Percentiles rank a stretch among this genome's conserved stretches.
phyloP scores from a whole-genome alignment of 2,113 vertebrate genomes.

The Aspidoscelis tigris region DNA sequence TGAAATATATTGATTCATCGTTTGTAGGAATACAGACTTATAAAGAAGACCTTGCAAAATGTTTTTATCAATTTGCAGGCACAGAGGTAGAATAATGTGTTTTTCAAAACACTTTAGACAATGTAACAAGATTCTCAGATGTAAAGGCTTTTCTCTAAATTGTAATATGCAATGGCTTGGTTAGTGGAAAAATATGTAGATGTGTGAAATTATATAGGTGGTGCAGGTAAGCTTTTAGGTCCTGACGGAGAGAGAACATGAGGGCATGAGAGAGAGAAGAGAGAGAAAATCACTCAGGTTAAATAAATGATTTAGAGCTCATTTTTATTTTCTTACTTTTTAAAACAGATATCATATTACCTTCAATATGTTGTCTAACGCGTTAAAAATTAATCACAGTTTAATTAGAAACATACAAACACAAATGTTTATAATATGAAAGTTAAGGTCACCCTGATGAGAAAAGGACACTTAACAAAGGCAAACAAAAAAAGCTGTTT shows the following conservation, averaged over 20 bases:
- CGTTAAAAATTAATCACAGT: constrained; percentile 57
- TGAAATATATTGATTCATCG: constrained; percentile 17
- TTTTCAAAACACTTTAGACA: constrained; percentile 51
- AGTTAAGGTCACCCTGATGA: constrained; percentile 79
- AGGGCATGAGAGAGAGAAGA: constrained; percentile 47
- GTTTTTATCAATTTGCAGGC: constrained; percentile 42
- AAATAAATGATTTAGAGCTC: constrained; percentile 64
- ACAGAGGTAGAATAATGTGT: constrained; percentile 31
- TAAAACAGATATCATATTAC: constrained; percentile 43
- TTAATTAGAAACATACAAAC: constrained; percentile 51
- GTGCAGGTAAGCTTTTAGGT: neutral
- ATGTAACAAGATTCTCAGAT: constrained; percentile 43
- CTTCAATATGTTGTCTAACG: constrained; percentile 51
- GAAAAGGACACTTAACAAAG: constrained; percentile 67
- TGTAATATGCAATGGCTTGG: constrained; percentile 52
- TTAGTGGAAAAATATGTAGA: constrained; percentile 51
- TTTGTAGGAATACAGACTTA: constrained; percentile 34
- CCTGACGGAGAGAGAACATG: no score
- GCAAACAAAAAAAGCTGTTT: constrained; percentile 69
- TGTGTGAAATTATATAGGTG: constrained; percentile 26
- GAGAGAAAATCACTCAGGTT: constrained; percentile 54
- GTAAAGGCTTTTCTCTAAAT: constrained; percentile 57
- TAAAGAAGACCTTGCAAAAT: neutral
- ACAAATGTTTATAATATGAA: constrained; percentile 67
- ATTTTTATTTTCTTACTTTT: neutral